Conservation (phyloP, 2,113 vertebrate species). For the Nesoenas mayeri region DNA sequence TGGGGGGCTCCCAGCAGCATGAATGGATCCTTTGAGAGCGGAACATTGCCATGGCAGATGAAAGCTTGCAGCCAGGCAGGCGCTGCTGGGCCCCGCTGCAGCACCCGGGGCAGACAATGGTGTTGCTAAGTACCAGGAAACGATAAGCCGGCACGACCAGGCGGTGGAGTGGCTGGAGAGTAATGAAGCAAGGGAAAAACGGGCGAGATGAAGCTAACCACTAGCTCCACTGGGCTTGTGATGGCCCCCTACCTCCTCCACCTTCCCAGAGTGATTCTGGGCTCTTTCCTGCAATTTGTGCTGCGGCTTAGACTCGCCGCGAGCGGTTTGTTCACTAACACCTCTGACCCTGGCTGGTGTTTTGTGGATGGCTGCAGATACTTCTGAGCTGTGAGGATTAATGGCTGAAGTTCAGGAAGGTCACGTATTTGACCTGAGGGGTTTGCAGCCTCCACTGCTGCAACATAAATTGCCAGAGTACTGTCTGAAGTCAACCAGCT, state of each 20-base stretch:
- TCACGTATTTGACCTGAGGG: neutral
- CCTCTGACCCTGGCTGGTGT: accelerated
- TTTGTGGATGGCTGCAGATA: accelerated
- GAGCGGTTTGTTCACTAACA: accelerated
- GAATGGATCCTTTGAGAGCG: neutral
- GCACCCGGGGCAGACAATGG: accelerated
- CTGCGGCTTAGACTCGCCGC: accelerated
- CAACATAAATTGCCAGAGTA: accelerated
- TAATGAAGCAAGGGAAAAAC: neutral
- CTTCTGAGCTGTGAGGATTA: neutral
- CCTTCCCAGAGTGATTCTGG: neutral
- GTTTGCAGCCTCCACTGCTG: accelerated
- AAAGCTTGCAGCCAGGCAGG: neutral
- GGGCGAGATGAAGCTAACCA: neutral
- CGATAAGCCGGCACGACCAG: neutral
- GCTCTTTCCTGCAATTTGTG: neutral
- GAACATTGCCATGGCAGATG: neutral
- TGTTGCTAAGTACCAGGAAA: neutral
- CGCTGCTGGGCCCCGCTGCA: neutral
- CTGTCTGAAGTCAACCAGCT: neutral
- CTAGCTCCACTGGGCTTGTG: accelerated
- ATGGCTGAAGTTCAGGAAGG: neutral
- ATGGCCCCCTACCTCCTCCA: accelerated
- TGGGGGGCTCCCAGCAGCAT: accelerated
- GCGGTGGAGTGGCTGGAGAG: neutral